These are phyloP conservation scores for Eulimnadia texana DNA, from an alignment of 1,140 invertebrate species.

Conservation along the genomic window DNA sequence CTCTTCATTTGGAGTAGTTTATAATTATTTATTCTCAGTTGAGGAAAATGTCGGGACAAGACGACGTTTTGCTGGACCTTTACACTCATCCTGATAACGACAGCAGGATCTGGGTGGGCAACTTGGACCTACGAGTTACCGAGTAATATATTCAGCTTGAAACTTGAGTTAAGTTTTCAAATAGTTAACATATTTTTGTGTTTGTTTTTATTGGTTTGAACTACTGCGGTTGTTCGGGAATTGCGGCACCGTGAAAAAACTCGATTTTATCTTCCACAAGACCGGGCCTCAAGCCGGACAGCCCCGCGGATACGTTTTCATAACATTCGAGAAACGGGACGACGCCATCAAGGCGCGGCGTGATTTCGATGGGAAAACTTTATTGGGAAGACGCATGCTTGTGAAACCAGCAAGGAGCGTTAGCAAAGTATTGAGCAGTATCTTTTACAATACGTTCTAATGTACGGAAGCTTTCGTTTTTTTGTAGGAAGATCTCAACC, in stretches of 20 bases:
- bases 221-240: conserved; percentile 86
- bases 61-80: not conserved
- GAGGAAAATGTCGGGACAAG: not conserved
- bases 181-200: conserved; percentile 15
- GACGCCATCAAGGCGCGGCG: conserved; percentile 49
- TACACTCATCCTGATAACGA: conserved; percentile 28
- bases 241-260: conserved; percentile 80
- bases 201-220: conserved; percentile 62
- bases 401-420: conserved; percentile 69
- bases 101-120: conserved; percentile 74
- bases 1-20: not conserved
- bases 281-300: conserved; percentile 71
- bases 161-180: not conserved
- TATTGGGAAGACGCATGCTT: conserved; percentile 56
- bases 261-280: conserved; percentile 84
- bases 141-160: conserved; percentile 54
- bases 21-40: not conserved
- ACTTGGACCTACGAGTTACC: conserved; percentile 69
- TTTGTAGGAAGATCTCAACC: conserved; percentile 39
- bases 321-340: conserved; percentile 54
- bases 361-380: conserved; percentile 52
- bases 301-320: conserved; percentile 84
- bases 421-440: conserved; percentile 45
- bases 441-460: not conserved
- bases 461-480: not conserved